Conservation (phyloP, 2,797 vertebrate genomes). For the Trachurus trachurus region DNA sequence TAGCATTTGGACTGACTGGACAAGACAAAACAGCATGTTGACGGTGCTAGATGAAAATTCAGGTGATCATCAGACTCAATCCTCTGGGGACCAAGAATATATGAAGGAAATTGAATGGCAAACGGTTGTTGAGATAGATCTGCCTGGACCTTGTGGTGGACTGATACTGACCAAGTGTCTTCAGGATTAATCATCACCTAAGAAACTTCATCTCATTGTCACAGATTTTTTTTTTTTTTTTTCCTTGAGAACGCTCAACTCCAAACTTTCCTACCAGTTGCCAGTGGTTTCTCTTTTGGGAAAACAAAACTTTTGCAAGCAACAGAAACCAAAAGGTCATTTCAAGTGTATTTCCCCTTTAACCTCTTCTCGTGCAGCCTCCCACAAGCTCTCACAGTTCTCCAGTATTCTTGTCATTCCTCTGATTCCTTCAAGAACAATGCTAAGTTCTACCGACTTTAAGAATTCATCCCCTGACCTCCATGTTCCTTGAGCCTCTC, state of each 20-base stretch:
- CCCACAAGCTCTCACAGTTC: background rate
- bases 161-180: background rate
- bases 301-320: conserved; percentile 37
- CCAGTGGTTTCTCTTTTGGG: background rate
- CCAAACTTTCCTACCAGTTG: conserved; percentile 21
- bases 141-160: background rate
- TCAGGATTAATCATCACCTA: background rate
- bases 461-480: conserved; percentile 61
- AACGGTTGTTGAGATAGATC: background rate
- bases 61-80: background rate
- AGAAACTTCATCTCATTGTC: background rate
- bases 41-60: background rate
- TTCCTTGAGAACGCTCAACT: background rate
- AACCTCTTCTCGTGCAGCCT: conserved; percentile 15
- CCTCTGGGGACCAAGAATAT: too few relatives aligned
- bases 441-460: conserved; percentile 41
- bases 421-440: conserved; percentile 19
- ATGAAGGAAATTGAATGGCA: background rate
- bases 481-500: conserved; percentile 34
- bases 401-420: background rate
- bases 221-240: background rate
- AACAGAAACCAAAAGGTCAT: conserved; percentile 28
- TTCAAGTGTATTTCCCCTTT: conserved; percentile 14
- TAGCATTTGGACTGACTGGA: background rate
- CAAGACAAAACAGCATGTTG: background rate